Evolutionary conservation across 1,140 invertebrate genomes (phyloP), one percentile per base, ranked within the genome.

Genomic region (Andricus grossulariae): DNA sequence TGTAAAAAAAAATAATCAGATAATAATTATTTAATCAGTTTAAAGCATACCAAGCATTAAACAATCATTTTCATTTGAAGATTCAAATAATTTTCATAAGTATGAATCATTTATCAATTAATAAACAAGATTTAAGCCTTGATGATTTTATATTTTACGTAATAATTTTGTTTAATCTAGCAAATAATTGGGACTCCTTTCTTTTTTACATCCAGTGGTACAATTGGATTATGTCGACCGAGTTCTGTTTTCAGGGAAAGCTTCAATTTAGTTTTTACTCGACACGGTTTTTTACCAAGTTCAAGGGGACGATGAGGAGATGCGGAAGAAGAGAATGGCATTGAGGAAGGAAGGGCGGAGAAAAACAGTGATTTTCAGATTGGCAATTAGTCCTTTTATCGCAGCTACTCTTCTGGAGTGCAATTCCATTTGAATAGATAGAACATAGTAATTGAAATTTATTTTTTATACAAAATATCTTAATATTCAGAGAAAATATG

Each of bases 371-470:
- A 66, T 66, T 66, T 32, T 66, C 60, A 66, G 60, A 66, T 66
- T 66, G 60, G 60, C 60, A 66, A 66, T 66, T 66, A 66, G 60
- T 66, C 60, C 60, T 66, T 66, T 66, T 66, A 66, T 66, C 60
- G 25, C 3, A 66, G 25, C 55, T 32, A 66, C 57, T 25, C 57
- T 39, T 66, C 21, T 32, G 16, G n/a, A 66, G 60, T 45, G 60
- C 32, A 66, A 66, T 39, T 66, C 25, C 60, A 66, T 66, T 66
- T 54, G 18, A 54, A 54, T 54, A 32, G 25, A 66, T 66, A 39
- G 57, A 60, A 19, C 19, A 11, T 32, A 25, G 4, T 32, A 66
- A 66, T 66, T 66, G 15, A 45, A 66, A 39, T 39, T 39, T 10
- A 66, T 39, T 39, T 66, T 39, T 39, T 1, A 15, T n/a, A 45